Base-by-base conservation (phyloP, 64 coral and sea anemone genomes). In the Pocillopora verrucosa region DNA sequence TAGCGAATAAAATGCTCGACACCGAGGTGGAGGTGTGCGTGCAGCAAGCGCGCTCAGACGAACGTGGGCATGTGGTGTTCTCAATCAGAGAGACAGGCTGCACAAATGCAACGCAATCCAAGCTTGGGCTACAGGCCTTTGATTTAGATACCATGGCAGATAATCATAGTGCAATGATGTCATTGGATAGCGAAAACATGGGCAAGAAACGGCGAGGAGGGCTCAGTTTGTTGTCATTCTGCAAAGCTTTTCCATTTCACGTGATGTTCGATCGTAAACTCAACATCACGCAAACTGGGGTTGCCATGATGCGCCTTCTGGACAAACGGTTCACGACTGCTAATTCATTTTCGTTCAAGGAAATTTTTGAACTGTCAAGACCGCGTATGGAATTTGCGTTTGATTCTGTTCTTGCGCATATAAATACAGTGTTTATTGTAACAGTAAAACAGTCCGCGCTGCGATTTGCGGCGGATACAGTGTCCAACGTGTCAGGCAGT, bases 221-320 rank as follows among this genome's bases (percentile, higher is more conserved):
- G 83, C 93, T 95, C 84, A 99, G 80, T 80, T 75, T 95, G 26
- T 73, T 95, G 12, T 99, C 97, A 16, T 99, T 99, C 65, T 95
- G 97, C 67, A 99, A 95, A 34, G 97, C 97, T 61, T 99, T 99
- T 74, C 97, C 97, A 11, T 99, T 99, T 57, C 97, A 99, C 64
- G 84, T 99, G 56, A 90, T 99, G 90, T 99, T 99, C 38, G 91
- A 99, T 69, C 82, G 91, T 17, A 91, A 95, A 24, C 79, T 99
- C 2, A 84, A 80, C 60, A 65, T 99, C 22, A 95, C 92, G 56
- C 97, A 99, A 92, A 75, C 92, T 9, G 97, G 97, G 4, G 87
- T 99, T 1, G 94, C 94, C 24, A 76, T 99, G 38, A 93, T 90
- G 63, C 82, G 91, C 24, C 75, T 94, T 3, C 69, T 99, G 2